Percentiles rank a stretch among this genome's conserved stretches.
Conservation (phyloP, 2,888 invertebrate genomes). For the Hypomecis punctinalis region DNA sequence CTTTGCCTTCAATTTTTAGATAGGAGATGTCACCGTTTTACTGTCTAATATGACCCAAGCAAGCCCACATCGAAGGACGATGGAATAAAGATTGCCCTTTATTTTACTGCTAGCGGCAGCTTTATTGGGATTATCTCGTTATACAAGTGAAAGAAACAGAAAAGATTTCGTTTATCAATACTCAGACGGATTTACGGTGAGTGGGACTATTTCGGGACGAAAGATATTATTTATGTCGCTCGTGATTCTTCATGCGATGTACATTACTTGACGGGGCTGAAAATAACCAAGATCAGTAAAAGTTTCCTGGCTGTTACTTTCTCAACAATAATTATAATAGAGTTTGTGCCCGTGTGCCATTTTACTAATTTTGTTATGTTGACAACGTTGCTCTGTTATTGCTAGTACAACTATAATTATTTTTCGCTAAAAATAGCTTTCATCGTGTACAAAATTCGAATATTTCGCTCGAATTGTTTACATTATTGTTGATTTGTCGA, state of each 20-base stretch:
- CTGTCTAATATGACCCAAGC: slow-evolving; percentile 31
- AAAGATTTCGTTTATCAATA: slow-evolving; percentile 9
- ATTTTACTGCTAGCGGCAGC: slow-evolving; percentile 29
- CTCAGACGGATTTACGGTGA: slow-evolving; percentile 1
- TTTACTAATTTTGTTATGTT: no score
- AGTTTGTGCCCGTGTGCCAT: no score
- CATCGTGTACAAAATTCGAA: no score
- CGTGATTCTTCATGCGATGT: background rate
- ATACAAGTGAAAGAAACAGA: slow-evolving; percentile 14
- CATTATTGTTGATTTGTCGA: no score
- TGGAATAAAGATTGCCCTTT: slow-evolving; percentile 30
- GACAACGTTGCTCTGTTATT: no score
- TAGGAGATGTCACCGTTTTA: slow-evolving; percentile 16
- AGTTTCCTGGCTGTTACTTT: no score
- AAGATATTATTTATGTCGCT: background rate
- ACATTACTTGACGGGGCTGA: background rate
- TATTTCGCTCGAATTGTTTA: no score
- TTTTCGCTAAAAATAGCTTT: no score
- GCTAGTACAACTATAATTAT: no score
- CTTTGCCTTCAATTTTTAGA: slow-evolving; percentile 9
- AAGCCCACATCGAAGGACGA: slow-evolving; percentile 22
- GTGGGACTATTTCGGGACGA: background rate
- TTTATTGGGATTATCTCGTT: slow-evolving; percentile 19
- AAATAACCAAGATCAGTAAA: background rate
- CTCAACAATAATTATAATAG: no score